phyloP scores from a whole-genome alignment of 2,888 invertebrate genomes.

The Heteropelma amictum region DNA sequence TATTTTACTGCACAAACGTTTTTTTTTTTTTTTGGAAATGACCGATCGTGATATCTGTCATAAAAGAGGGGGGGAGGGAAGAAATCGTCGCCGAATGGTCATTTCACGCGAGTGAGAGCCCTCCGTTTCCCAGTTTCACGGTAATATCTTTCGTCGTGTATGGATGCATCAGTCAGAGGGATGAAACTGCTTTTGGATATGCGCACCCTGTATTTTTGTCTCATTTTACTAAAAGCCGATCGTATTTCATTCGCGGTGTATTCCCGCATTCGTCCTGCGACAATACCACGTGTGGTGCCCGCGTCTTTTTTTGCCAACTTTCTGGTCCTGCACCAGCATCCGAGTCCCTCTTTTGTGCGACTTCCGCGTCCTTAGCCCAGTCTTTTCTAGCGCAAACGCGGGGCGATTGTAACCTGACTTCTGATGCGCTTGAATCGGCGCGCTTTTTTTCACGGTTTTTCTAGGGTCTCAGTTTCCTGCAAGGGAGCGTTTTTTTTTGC shows the following conservation, averaged over 20 bases:
- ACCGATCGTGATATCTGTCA: slow-evolving; percentile 3
- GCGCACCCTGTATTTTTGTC: slow-evolving; percentile 74
- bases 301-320: slow-evolving; percentile 51
- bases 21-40: slow-evolving; percentile 10
- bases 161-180: slow-evolving; percentile 23
- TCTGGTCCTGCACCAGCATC: slow-evolving; percentile 24
- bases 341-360: slow-evolving; percentile 14
- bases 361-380: slow-evolving; percentile 31
- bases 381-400: slow-evolving; percentile 19
- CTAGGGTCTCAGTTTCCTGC: slow-evolving; percentile 26
- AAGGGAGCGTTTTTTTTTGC: slow-evolving; percentile 46
- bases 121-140: slow-evolving; percentile 12
- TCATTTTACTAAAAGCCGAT: slow-evolving; percentile 77
- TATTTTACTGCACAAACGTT: slow-evolving; percentile 26
- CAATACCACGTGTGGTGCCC: slow-evolving; percentile 44
- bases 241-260: slow-evolving; percentile 73
- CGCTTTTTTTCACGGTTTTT: slow-evolving; percentile 37
- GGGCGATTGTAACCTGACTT: slow-evolving; percentile 64
- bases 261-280: slow-evolving; percentile 53
- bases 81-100: slow-evolving; percentile 64
- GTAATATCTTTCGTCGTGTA: slow-evolving; percentile 22
- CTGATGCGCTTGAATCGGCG: slow-evolving; percentile 44
- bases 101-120: slow-evolving; percentile 63
- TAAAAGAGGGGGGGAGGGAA: slow-evolving; percentile 3
- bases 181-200: slow-evolving; percentile 61